Percentiles rank a stretch among this genome's conserved stretches.
Conservation (phyloP, 2,113 vertebrate genomes). For the Halcyon senegalensis region DNA sequence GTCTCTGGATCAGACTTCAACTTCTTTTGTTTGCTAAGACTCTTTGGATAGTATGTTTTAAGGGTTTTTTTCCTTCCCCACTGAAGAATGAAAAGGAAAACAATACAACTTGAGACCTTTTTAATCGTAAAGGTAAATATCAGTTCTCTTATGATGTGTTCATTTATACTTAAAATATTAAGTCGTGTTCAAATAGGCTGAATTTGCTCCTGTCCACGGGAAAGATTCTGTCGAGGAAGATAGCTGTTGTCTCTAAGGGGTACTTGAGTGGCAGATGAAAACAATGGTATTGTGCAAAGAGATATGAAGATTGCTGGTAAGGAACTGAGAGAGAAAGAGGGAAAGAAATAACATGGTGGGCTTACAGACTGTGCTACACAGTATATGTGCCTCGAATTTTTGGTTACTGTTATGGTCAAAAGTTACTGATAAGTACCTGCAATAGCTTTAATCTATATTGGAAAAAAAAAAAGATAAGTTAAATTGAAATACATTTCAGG, state of each 20-base stretch:
- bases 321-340: not conserved
- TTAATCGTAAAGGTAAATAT: not conserved
- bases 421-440: not conserved
- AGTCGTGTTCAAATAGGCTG: accelerated
- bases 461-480: not conserved
- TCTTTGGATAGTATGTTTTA: not conserved
- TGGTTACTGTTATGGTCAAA: not conserved
- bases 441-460: not conserved
- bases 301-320: not conserved
- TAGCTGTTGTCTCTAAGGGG: not conserved
- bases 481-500: not conserved
- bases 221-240: not conserved
- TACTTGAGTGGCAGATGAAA: not conserved
- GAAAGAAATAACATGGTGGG: not conserved
- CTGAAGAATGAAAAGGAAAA: not conserved
- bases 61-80: not conserved
- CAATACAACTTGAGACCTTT: not conserved
- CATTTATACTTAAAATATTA: not conserved
- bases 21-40: not conserved
- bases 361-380: not conserved
- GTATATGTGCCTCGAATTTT: not conserved
- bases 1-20: not conserved
- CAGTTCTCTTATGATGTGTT: not conserved
- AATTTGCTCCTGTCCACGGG: not conserved
- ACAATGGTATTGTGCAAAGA: not conserved